Evolutionary conservation across 2,113 vertebrate species (phyloP), one percentile per base, ranked within the genome.

Genomic region (Chauna torquata): DNA sequence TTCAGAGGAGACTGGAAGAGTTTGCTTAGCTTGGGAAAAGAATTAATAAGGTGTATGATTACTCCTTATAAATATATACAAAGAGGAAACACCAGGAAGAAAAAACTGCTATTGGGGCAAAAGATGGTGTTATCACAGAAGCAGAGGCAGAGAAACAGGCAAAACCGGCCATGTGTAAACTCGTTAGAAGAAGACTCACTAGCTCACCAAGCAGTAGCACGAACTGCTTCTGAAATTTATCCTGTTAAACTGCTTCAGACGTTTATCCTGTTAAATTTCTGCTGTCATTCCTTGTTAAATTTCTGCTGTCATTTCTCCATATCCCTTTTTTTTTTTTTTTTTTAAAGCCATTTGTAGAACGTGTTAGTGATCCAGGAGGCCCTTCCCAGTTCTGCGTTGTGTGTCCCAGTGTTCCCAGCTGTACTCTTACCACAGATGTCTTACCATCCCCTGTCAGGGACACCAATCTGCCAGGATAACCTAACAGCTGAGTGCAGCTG

Each of bases 361-460:
- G 28, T 83, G 23, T 82, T 50, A 62, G 75, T 70, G 66, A 77
- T 62, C 76, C 96, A 83, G n/a, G 85, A 92, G 94, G 28, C 59
- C n/a, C 15, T 90, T 95, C 36, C 50, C 3, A 3, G 42, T 89
- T 52, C 69, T 84, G 65, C 71, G 69, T 59, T 28, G 24, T 16
- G 11, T 93, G 28, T 59, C 27, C 36, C 24, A 5, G 44, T 83
- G 68, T 62, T 94, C 83, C 91, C 86, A 84, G 38, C 20, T 96
- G 94, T 75, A n/a, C 42, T 86, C 3, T 32, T 64, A n/a, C 27
- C 27, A 3, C 36, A 0, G 4, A 2, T 0, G 4, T 61, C 23
- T 70, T 47, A 2, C n/a, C 0, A 0, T 65, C 38, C 59, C 55
- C 50, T 65, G 82, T 32, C 71, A 84, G 81, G 86, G 50, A 19